phyloP scores from a whole-genome alignment of 2,888 invertebrate species.

The Colletes collaris region DNA sequence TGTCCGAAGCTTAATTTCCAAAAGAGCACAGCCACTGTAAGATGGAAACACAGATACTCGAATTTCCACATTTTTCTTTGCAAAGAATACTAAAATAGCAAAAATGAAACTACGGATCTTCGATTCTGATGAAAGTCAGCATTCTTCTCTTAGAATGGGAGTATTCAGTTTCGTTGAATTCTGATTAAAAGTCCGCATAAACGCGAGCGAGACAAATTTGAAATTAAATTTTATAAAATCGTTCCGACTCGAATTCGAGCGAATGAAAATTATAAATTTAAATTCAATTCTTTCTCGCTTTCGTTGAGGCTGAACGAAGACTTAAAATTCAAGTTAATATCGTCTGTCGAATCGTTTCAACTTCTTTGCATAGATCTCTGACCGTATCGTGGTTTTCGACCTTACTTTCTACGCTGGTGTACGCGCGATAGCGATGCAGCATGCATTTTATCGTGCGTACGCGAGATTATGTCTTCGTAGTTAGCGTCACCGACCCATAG shows the following conservation, averaged over 20 bases:
- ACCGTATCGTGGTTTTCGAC: slow-evolving; percentile 7
- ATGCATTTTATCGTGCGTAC: slow-evolving; percentile 51
- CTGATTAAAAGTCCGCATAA: too few species aligned
- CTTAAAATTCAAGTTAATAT: background rate
- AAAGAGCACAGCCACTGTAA: slow-evolving; percentile 8
- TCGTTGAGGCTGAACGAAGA: too few species aligned
- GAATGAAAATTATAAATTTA: too few species aligned
- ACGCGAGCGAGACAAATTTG: too few species aligned
- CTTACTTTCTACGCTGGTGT: slow-evolving; percentile 5
- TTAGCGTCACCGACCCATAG: slow-evolving; percentile 60
- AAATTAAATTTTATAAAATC: too few species aligned
- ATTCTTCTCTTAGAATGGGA: too few species aligned
- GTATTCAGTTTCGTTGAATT: too few species aligned
- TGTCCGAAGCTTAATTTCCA: background rate
- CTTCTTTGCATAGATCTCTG: background rate
- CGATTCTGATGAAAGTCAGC: background rate
- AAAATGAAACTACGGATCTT: background rate
- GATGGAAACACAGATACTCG: background rate
- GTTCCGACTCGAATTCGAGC: too few species aligned
- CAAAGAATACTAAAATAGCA: background rate
- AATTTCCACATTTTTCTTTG: background rate
- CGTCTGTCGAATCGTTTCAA: background rate
- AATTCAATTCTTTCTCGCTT: too few species aligned
- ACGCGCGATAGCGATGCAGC: slow-evolving; percentile 29
- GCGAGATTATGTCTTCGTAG: slow-evolving; percentile 54